Evolutionary conservation across 2,888 invertebrate genomes (phyloP).

Genomic region (Dolichomitus sp.): DNA sequence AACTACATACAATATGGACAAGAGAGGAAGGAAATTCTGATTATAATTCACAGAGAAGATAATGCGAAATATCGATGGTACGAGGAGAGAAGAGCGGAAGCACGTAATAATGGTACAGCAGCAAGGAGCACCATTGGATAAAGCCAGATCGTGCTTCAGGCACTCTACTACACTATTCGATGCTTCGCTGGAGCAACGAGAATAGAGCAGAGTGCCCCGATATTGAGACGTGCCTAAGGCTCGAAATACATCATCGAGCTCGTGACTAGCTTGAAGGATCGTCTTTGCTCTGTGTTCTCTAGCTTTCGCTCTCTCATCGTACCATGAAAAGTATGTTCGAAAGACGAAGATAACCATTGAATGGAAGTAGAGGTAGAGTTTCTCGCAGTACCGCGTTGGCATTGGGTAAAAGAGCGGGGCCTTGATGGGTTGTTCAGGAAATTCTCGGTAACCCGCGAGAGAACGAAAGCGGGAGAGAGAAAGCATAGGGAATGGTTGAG

Average conservation of each 20-base stretch:
- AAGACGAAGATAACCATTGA: neutral
- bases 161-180: constrained; percentile 45
- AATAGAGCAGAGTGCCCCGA: constrained; percentile 50
- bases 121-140: constrained; percentile 27
- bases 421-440: constrained; percentile 35
- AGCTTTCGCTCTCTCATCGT: constrained; percentile 28
- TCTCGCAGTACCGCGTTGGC: constrained; percentile 1
- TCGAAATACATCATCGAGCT: constrained; percentile 70
- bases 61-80: constrained; percentile 60
- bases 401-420: constrained; percentile 25
- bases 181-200: constrained; percentile 63
- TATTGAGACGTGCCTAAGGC: constrained; percentile 69
- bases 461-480: constrained; percentile 40
- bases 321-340: neutral
- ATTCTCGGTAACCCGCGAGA: constrained; percentile 53
- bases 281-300: constrained; percentile 32
- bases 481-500: constrained; percentile 31
- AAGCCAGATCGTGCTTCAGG: constrained; percentile 55
- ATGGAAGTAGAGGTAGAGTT: constrained; percentile 5
- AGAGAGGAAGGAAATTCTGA: constrained; percentile 24
- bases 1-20: constrained; percentile 49
- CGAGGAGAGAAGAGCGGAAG: constrained; percentile 35
- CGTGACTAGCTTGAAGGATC: constrained; percentile 68
- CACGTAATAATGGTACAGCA: constrained; percentile 29
- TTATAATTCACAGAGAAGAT: constrained; percentile 62